Evolutionary conservation across 2,888 invertebrate genomes (phyloP).

Genomic region (Epirrita christyi): DNA sequence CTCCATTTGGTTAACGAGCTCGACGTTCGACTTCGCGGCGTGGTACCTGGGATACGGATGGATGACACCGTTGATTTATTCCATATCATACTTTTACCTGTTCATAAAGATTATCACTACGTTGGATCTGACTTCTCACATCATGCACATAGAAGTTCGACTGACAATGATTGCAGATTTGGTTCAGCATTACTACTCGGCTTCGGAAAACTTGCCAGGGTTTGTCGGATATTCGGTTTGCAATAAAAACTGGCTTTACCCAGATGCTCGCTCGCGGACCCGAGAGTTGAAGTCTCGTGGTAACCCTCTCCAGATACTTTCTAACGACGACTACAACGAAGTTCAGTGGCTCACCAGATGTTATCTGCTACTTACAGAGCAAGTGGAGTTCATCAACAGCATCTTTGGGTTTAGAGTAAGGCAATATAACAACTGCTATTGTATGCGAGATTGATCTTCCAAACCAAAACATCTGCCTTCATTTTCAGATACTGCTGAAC

Average conservation of each 20-base stretch:
- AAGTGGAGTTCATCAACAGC: conserved; percentile 63
- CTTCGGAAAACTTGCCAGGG: conserved; percentile 35
- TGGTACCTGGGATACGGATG: conserved; percentile 58
- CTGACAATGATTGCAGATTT: conserved; percentile 56
- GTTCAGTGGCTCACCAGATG: conserved; percentile 57
- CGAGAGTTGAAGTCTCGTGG: conserved; percentile 15
- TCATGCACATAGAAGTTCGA: conserved; percentile 59
- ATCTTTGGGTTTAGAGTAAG: conserved; percentile 72
- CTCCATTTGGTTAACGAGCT: conserved; percentile 52
- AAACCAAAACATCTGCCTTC: conserved; percentile 1
- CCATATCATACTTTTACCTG: conserved; percentile 57
- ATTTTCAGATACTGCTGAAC: conserved; percentile 67
- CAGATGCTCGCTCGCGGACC: conserved; percentile 15
- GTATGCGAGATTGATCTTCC: too few species aligned
- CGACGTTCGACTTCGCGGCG: conserved; percentile 53
- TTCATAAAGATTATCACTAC: conserved; percentile 67
- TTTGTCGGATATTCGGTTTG: conserved; percentile 42
- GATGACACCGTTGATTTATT: conserved; percentile 47
- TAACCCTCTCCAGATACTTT: conserved; percentile 26
- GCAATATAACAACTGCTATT: background rate
- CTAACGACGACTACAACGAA: conserved; percentile 36
- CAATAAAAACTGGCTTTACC: conserved; percentile 55
- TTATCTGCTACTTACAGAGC: conserved; percentile 65
- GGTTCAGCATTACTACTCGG: conserved; percentile 47
- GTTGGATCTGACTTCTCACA: conserved; percentile 62